Conservation (phyloP, 1,140 invertebrate species). For the Caenorhabditis briggsae region DNA sequence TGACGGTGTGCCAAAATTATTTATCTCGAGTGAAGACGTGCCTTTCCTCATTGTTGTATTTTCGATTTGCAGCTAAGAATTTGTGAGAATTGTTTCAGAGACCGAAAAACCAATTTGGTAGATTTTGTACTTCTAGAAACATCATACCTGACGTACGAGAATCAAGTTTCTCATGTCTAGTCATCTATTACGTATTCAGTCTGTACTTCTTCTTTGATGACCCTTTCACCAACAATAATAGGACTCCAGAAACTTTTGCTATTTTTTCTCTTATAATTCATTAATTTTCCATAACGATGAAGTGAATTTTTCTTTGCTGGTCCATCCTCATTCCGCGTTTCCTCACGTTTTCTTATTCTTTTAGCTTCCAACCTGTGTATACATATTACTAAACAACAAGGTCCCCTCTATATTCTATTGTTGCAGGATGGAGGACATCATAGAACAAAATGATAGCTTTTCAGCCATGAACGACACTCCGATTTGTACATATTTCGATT, state of each 20-base stretch:
- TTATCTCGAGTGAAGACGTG: slow-evolving; percentile 12
- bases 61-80: slow-evolving; percentile 15
- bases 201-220: neutral
- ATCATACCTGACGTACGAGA: neutral
- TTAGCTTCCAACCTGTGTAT: neutral
- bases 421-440: slow-evolving; percentile 48
- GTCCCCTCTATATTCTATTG: neutral
- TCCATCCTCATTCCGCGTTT: neutral
- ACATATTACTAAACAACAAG: slow-evolving; percentile 23
- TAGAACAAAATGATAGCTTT: slow-evolving; percentile 43
- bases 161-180: neutral
- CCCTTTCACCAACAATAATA: no score
- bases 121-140: neutral
- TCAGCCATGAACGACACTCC: neutral
- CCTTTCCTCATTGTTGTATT: slow-evolving; percentile 10
- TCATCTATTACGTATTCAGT: neutral
- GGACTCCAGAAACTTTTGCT: slow-evolving; percentile 8
- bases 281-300: slow-evolving; percentile 33
- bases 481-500: slow-evolving; percentile 44
- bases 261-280: slow-evolving; percentile 4
- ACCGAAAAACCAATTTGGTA: slow-evolving; percentile 1
- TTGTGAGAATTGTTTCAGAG: slow-evolving; percentile 20
- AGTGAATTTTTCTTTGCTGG: slow-evolving; percentile 1
- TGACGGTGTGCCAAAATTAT: slow-evolving; percentile 42
- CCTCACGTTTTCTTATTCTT: slow-evolving; percentile 49